A percentile compares a stretch with the other conserved stretches of the same genome.
Evolutionary conservation across 53 echinoderm and acorn worm species (phyloP).

Genomic region (Crossaster papposus): DNA sequence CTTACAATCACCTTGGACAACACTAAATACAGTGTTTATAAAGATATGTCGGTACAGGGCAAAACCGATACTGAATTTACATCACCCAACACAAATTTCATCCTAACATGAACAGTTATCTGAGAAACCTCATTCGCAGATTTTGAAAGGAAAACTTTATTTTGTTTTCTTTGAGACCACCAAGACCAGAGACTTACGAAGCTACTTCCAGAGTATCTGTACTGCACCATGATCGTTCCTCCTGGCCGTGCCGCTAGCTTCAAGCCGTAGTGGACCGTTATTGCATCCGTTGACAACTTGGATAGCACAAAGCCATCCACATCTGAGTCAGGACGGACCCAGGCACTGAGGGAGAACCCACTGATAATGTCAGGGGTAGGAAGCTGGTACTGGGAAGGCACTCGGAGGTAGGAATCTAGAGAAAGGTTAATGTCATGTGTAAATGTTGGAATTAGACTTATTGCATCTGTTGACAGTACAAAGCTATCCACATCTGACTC

Average conservation of each 20-base stretch:
- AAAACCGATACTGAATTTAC: not conserved
- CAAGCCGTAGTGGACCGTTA: slow-evolving; percentile 77
- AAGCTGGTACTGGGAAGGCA: slow-evolving; percentile 73
- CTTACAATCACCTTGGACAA: too few species aligned
- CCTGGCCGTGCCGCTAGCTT: slow-evolving; percentile 56
- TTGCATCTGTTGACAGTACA: too few species aligned
- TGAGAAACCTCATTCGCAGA: too few species aligned
- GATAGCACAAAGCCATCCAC: slow-evolving; percentile 81
- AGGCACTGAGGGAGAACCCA: slow-evolving; percentile 94
- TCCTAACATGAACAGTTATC: too few species aligned
- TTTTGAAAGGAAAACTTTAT: too few species aligned
- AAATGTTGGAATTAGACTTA: too few species aligned
- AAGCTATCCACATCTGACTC: too few species aligned
- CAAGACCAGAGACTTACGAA: slow-evolving; percentile 60
- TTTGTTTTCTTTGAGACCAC: not conserved
- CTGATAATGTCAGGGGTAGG: slow-evolving; percentile 62
- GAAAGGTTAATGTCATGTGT: not conserved
- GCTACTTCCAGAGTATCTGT: slow-evolving; percentile 72
- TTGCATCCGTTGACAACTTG: slow-evolving; percentile 65
- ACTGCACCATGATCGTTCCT: slow-evolving; percentile 44
- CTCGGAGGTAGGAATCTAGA: slow-evolving; percentile 66
- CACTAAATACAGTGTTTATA: too few species aligned
- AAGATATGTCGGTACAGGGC: too few species aligned
- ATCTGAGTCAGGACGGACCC: slow-evolving; percentile 75
- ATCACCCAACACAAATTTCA: too few species aligned